Conservation (phyloP, 2,113 vertebrate genomes). For the Nyctereutes procyonoides region DNA sequence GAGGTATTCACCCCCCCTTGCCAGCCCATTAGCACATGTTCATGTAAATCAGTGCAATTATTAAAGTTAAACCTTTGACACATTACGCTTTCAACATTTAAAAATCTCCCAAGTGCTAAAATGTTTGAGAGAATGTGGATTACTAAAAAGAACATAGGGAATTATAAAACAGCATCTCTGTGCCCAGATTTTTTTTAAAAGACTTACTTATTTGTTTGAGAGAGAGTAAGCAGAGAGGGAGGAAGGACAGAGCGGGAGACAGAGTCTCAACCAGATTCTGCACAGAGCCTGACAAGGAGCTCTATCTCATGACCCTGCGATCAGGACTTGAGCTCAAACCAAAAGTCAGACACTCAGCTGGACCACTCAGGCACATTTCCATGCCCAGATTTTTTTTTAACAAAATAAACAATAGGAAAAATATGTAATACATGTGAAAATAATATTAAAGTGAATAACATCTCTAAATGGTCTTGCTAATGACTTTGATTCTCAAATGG, state of each 20-base stretch:
- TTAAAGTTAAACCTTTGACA: constrained; percentile 8
- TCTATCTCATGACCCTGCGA: not conserved
- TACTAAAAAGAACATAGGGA: not conserved
- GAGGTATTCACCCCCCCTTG: not conserved
- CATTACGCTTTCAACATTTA: constrained; percentile 18
- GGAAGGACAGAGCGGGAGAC: not conserved
- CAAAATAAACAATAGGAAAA: not conserved
- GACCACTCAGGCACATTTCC: not conserved
- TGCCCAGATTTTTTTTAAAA: not conserved
- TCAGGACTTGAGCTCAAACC: not conserved
- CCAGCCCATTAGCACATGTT: not conserved
- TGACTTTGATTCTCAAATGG: not conserved
- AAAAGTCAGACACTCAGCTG: not conserved
- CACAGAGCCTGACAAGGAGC: fast-evolving
- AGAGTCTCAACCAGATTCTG: not conserved
- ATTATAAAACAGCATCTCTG: not conserved
- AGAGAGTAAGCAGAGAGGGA: not conserved
- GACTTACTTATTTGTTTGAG: not conserved
- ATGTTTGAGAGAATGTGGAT: not conserved
- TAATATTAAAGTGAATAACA: not conserved
- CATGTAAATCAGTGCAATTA: not conserved
- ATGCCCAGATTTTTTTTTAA: not conserved
- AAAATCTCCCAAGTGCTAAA: not conserved
- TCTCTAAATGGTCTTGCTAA: not conserved
- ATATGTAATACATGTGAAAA: not conserved